Base-by-base conservation (phyloP, 2,113 vertebrate genomes). In the Anguilla rostrata region DNA sequence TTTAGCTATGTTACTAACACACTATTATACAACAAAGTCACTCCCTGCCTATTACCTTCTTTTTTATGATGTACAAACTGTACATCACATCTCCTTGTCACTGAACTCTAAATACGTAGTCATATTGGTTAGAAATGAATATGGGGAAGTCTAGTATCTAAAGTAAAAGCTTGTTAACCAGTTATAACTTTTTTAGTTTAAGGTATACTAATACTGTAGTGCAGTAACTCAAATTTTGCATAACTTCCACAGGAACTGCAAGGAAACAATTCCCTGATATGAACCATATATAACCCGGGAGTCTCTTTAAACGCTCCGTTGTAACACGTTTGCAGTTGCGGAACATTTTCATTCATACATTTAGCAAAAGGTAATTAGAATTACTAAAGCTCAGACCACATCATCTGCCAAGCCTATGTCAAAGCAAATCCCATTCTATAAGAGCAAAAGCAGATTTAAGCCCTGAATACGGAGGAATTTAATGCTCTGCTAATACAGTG, bases 381-480 rank as follows among this genome's bases (percentile, higher is more conserved):
- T 82, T 82, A 75, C 41, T 49, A 22, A 82, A 82, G 41, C 46
- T 82, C 43, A 43, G 18, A 4, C 8, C 81, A 12, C 40, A 29
- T n/a, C 46, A 49, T 41, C 46, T 82, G 43, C 11, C 81, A 82
- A 49, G 41, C 11, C 41, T 9, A 82, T 49, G 46, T 46, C 46
- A 5, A 82, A 46, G 46, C 16, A 49, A 82, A 53, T 82, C 26
- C 18, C 81, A 29, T 82, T 82, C 20, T 53, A n/a, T 82, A 82
- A 82, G 40, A 12, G 46, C 26, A 18, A 53, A 29, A 29, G n/a
- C 46, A 82, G 46, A 49, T 82, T 82, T 82, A 82, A 82, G 81
- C 81, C 81, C 81, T 49, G 41, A 82, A 82, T 49, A 49, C 53
- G 16, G 81, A 49, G 81, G 81, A 82, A 49, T 82, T 49, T 49